Base-by-base conservation (phyloP, 2,113 vertebrate genomes). In the Casuarius casuarius region DNA sequence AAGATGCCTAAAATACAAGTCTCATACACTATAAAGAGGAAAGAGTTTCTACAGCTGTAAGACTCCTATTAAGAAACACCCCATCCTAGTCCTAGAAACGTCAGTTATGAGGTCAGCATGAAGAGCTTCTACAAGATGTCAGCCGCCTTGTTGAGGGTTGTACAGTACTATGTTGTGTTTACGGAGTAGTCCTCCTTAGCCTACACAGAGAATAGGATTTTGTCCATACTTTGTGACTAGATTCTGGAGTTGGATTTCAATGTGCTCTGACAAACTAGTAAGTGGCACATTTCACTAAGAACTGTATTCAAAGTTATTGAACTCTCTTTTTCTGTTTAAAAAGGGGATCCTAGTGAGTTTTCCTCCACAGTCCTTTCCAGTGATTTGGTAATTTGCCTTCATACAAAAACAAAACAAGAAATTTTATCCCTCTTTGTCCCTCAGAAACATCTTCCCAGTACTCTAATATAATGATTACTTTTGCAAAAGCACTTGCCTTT, bases 141-240 rank as follows among this genome's bases (percentile, higher is more conserved):
- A 51, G 5, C 15, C 56, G 2, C 7, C 6, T 56, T 58, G 15
- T 5, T 14, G 17, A 40, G 12, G 35, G 17, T 9, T 70, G 2
- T 48, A 38, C 2, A 46, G 10, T 7, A 40, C 33, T 40, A 3
- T 21, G 7, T 4, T 20, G 10, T 73, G 1, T 21, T 70, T 35
- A 35, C 5, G 3, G 11, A 2, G 25, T 58, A 20, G 15, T 29
- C 22, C 79, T 90, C 49, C 9, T 82, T 66, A 0, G 0, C 9
- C 10, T 5, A 62, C 7, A 22, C 1, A n/a, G 22, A 83, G 31
- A 74, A 94, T 19, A 71, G 14, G 29, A 35, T 61, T 89, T 65
- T 0, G 2, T 15, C 44, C 0, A 0, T 31, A 3, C 61, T 59
- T 73, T 63, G 7, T 31, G 58, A 51, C 35, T 74, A 54, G 70